Percentiles rank a stretch among this genome's conserved stretches.
These are phyloP conservation scores for Salvelinus sp. DNA, from an alignment of 2,113 vertebrate species.

Conservation along the genomic window DNA sequence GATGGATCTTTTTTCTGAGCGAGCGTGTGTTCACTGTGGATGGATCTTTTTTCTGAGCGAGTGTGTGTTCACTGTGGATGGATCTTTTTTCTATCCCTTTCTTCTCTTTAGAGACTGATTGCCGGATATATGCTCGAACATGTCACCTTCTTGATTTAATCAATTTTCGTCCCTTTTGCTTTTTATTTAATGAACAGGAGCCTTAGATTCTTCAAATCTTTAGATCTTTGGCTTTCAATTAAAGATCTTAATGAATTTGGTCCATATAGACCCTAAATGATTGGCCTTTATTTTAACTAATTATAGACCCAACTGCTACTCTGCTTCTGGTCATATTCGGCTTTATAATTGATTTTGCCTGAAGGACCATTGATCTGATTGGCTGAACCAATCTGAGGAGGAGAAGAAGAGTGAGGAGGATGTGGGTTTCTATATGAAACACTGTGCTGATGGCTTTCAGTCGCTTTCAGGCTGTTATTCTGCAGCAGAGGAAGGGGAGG, in stretches of 20 bases:
- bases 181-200: no score
- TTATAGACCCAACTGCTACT: no score
- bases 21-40: no score
- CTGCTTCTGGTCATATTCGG: slow-evolving; percentile 32
- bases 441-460: background rate
- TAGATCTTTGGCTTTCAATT: slow-evolving; percentile 38
- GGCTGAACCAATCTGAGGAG: background rate
- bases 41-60: background rate
- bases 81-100: background rate
- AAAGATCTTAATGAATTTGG: slow-evolving; percentile 33
- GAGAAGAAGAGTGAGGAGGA: background rate
- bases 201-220: background rate
- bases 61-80: no score
- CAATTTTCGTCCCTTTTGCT: background rate
- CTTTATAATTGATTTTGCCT: slow-evolving; percentile 35
- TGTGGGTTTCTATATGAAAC: background rate
- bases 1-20: background rate
- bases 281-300: slow-evolving; percentile 25
- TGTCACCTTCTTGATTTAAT: background rate
- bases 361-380: slow-evolving; percentile 37
- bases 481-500: slow-evolving; percentile 2
- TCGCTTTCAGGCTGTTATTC: slow-evolving; percentile 7
- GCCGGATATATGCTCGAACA: background rate
- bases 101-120: background rate
- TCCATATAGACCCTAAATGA: slow-evolving; percentile 23